Conservation (phyloP, 2,113 vertebrate genomes). For the Petrocephalus microphthalmus region DNA sequence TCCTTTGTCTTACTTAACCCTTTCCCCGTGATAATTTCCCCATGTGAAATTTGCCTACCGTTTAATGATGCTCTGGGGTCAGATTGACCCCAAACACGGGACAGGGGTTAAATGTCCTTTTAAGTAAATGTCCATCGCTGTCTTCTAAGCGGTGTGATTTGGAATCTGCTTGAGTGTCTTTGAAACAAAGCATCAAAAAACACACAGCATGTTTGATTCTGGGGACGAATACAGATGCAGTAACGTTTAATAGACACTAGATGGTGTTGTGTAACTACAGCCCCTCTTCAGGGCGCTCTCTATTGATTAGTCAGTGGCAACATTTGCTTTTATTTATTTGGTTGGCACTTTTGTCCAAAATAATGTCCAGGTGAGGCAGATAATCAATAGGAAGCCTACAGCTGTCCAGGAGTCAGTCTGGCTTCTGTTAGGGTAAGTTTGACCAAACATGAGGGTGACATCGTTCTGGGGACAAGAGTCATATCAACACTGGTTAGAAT, state of each 20-base stretch:
- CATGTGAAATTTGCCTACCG: too few relatives aligned
- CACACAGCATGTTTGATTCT: not conserved
- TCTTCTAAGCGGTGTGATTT: not conserved
- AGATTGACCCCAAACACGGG: too few relatives aligned
- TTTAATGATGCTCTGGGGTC: too few relatives aligned
- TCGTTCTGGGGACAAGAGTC: not conserved
- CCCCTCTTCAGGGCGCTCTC: not conserved
- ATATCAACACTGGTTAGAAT: not conserved
- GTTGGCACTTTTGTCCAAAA: not conserved
- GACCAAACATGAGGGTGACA: not conserved
- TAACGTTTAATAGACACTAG: not conserved
- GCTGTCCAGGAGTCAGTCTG: not conserved
- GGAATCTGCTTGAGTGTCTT: not conserved
- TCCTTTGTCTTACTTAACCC: not conserved
- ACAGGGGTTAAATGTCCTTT: too few relatives aligned
- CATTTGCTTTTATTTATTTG: constrained; percentile 3
- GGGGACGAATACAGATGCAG: not conserved
- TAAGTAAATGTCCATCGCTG: not conserved
- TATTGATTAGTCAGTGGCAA: not conserved
- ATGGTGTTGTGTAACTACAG: not conserved
- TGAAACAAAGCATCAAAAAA: not conserved
- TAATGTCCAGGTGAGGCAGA: not conserved
- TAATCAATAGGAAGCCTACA: not conserved
- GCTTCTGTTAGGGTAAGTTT: not conserved
- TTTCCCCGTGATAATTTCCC: too few relatives aligned